These are phyloP conservation scores for Pocillopora meandrina DNA, from an alignment of 92 coral and sea anemone genomes.

Conservation along the genomic window DNA sequence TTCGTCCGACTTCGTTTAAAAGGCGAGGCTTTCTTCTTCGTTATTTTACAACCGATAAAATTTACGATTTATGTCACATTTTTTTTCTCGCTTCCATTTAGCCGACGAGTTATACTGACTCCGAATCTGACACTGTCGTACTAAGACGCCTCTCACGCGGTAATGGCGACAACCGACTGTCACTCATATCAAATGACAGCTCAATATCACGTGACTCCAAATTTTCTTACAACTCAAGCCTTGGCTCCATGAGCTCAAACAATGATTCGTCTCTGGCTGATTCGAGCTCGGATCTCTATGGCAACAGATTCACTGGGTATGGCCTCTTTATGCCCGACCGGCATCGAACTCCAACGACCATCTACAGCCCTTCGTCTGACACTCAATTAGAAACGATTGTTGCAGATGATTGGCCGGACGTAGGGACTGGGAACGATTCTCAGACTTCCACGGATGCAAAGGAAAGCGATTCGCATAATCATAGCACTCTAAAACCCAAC, in stretches of 20 bases:
- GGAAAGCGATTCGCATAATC: constrained; percentile 43
- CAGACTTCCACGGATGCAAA: constrained; percentile 50
- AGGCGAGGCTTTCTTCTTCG: too few species aligned
- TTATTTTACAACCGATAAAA: background rate
- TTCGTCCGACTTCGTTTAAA: too few species aligned
- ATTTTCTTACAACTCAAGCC: constrained; percentile 77
- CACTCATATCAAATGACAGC: constrained; percentile 88
- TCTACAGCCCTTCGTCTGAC: constrained; percentile 72
- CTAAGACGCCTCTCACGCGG: constrained; percentile 52
- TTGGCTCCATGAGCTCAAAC: constrained; percentile 85
- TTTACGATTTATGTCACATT: background rate
- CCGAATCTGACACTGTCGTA: constrained; percentile 55
- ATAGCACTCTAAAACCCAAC: constrained; percentile 35
- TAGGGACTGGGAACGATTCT: constrained; percentile 34
- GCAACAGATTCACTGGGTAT: constrained; percentile 32
- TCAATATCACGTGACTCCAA: constrained; percentile 79
- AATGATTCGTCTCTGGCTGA: constrained; percentile 85
- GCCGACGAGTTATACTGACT: constrained; percentile 21
- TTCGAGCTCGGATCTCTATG: constrained; percentile 86
- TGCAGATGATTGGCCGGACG: constrained; percentile 67
- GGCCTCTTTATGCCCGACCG: constrained; percentile 60
- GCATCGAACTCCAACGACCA: constrained; percentile 56
- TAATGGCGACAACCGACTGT: constrained; percentile 73
- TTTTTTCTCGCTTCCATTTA: background rate
- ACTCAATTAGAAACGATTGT: constrained; percentile 57